phyloP scores from a whole-genome alignment of 2,797 vertebrate genomes.

The Diplodus sargus region DNA sequence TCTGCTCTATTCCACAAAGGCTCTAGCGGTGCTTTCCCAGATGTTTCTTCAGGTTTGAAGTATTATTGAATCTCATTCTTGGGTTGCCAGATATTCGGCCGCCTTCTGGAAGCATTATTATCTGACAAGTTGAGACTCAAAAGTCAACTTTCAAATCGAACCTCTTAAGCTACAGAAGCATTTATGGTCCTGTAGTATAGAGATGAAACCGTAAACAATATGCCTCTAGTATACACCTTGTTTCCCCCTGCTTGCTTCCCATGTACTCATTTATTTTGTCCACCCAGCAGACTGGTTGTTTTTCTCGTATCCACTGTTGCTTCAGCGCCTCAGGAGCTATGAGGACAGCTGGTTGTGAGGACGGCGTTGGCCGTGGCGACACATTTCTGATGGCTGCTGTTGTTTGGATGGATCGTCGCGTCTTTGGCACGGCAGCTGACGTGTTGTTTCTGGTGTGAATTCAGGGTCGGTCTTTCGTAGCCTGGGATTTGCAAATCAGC shows the following conservation, averaged over 20 bases:
- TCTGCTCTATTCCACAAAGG: no score
- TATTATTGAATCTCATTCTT: no score
- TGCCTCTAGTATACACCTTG: background rate
- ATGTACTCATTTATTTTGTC: background rate
- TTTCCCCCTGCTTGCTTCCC: background rate
- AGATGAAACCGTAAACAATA: background rate
- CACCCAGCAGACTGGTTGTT: background rate
- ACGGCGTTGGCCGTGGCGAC: background rate
- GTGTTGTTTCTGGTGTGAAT: constrained; percentile 28
- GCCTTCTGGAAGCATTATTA: no score
- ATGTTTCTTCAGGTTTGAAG: no score
- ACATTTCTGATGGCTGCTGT: background rate
- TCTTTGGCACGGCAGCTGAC: constrained; percentile 15
- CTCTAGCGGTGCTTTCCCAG: no score
- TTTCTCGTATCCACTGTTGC: background rate
- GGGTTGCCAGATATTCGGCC: no score
- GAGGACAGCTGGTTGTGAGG: constrained; percentile 5
- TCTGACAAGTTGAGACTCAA: no score
- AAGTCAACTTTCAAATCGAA: no score
- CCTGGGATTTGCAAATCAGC: background rate
- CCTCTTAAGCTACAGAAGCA: background rate
- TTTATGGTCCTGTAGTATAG: background rate
- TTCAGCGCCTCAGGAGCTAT: background rate
- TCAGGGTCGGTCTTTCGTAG: background rate
- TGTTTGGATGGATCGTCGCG: background rate